phyloP scores from a whole-genome alignment of 2,888 invertebrate species.

The Epistrophe grossulariae region DNA sequence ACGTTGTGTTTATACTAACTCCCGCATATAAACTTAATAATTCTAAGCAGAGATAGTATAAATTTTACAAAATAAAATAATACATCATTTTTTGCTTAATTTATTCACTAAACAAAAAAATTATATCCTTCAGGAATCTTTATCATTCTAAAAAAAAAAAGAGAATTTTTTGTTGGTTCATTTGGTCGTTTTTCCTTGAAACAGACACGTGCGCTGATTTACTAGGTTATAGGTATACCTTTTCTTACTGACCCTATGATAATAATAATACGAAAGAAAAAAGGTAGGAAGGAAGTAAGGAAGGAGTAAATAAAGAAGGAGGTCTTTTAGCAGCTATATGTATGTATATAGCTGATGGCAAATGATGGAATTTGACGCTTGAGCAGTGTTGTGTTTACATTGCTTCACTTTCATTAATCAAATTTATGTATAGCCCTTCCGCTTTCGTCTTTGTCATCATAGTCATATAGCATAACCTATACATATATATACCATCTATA shows the following conservation, averaged over 20 bases:
- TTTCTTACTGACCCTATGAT: conserved; percentile 9
- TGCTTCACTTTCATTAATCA: conserved; percentile 44
- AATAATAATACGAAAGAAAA: background rate
- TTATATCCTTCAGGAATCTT: conserved; percentile 7
- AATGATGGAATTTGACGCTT: conserved; percentile 45
- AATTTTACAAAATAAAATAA: background rate
- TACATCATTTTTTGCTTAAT: conserved; percentile 11
- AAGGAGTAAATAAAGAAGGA: background rate
- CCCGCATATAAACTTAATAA: background rate
- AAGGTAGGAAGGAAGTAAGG: background rate
- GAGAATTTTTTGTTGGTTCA: background rate
- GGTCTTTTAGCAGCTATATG: conserved; percentile 5
- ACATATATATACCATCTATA: background rate
- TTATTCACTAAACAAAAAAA: conserved; percentile 20
- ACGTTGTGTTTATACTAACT: background rate
- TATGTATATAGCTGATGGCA: background rate
- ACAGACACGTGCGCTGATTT: conserved; percentile 7
- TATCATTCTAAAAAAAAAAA: background rate
- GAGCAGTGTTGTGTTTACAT: conserved; percentile 32
- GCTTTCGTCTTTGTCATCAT: background rate
- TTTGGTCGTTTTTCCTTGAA: background rate
- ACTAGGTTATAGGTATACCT: background rate
- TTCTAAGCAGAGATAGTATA: background rate
- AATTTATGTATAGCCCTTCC: conserved; percentile 29
- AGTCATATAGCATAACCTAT: background rate